These are phyloP conservation scores for Drosophila kambysellisi DNA, from an alignment of 2,888 invertebrate species.

Conservation along the genomic window DNA sequence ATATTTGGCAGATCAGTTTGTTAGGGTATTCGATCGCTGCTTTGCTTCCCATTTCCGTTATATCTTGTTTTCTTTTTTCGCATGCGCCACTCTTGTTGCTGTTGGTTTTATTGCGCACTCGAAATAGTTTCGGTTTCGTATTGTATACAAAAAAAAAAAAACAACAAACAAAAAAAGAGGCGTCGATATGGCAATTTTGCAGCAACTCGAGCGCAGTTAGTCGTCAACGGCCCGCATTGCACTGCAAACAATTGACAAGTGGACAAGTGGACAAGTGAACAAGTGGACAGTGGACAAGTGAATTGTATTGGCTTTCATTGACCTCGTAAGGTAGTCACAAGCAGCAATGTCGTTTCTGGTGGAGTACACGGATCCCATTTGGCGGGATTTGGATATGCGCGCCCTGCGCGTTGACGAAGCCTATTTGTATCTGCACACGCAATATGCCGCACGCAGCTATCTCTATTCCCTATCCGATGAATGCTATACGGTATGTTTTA, in stretches of 20 bases:
- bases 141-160: constrained; percentile 36
- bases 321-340: constrained; percentile 27
- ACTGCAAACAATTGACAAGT: constrained; percentile 29
- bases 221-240: constrained; percentile 50
- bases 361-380: constrained; percentile 87
- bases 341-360: constrained; percentile 86
- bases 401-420: constrained; percentile 89
- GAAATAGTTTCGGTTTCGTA: constrained; percentile 68
- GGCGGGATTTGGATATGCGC: constrained; percentile 87
- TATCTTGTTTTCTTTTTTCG: constrained; percentile 7
- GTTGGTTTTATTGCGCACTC: constrained; percentile 75
- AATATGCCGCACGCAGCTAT: constrained; percentile 84
- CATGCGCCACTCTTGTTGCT: constrained; percentile 23
- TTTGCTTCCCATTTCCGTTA: not conserved
- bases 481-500: constrained; percentile 88
- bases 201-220: constrained; percentile 58
- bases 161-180: constrained; percentile 32
- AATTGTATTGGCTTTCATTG: constrained; percentile 22
- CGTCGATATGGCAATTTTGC: constrained; percentile 56
- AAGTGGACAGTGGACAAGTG: constrained; percentile 4
- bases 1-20: not conserved
- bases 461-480: constrained; percentile 90
- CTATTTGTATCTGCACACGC: constrained; percentile 86
- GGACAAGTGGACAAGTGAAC: constrained; percentile 4
- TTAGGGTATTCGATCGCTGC: constrained; percentile 11